Base-by-base conservation (phyloP, 2,113 vertebrate species). In the Macaca nemestrina region DNA sequence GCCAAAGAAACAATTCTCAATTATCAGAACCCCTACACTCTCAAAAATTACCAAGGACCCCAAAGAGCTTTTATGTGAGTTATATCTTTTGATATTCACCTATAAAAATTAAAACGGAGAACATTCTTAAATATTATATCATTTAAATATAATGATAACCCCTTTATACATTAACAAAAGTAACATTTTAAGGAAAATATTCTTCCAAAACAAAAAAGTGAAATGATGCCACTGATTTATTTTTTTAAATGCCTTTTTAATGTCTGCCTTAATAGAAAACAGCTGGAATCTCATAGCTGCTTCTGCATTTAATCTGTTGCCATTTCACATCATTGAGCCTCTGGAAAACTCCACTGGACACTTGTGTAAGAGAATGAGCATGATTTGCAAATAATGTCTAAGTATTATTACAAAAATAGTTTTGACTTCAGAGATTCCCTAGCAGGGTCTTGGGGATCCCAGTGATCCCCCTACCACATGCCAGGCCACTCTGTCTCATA, bases 151-250 rank as follows among this genome's bases (percentile, higher is more conserved):
- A 83, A 57, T 13, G 85, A 59, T 20, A 68, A 68, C 1, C 27
- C 40, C 35, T 80, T 59, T 87, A 87, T 35, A 90, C 57, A 9
- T 73, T 81, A 86, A 48, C 43, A 70, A 50, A 88, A 76, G 38
- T 80, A 88, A 52, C 3, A 9, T 88, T 95, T 96, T 92, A 84
- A 96, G 70, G n/a, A 52, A 91, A 96, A 83, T 22, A 68, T 43
- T 50, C 92, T 85, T 84, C n/a, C 45, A 79, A 88, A 92, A 89
- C 32, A 89, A 90, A 89, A 50, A 75, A 40, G 78, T 76, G 16
- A 73, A 50, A 95, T 59, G 80, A 17, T 75, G 52, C 43, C 27
- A 89, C 18, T 92, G 20, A 25, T 59, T 95, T 89, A 17, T 7
- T 50, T 70, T 94, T 83, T 86, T 8, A 8, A 35, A 0, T 75